Conservation (phyloP, 2,113 vertebrate genomes). For the Hyla sarda region DNA sequence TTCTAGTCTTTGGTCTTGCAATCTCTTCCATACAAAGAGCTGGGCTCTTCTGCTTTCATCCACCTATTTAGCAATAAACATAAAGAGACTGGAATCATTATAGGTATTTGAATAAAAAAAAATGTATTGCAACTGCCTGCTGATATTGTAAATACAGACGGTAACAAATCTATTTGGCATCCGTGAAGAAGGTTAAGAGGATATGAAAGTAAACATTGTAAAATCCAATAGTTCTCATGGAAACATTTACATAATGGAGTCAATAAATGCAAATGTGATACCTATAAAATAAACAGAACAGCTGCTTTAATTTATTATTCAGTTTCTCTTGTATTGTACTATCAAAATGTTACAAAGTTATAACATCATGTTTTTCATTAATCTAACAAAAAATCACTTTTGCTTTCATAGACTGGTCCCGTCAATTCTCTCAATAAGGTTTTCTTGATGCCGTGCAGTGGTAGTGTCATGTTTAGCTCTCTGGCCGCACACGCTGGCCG, state of each 20-base stretch:
- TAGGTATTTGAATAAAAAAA: neutral
- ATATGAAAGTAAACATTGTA: neutral
- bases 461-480: too few species aligned
- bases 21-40: conserved; percentile 69
- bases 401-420: too few species aligned
- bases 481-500: too few species aligned
- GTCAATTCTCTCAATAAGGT: too few species aligned
- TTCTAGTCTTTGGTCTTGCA: conserved; percentile 65
- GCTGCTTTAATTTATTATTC: neutral
- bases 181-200: neutral
- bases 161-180: neutral
- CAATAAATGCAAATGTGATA: neutral
- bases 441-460: too few species aligned
- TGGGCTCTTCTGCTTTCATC: conserved; percentile 75
- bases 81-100: neutral
- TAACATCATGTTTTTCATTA: neutral
- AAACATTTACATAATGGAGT: neutral
- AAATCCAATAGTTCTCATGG: neutral
- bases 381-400: neutral
- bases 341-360: neutral
- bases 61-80: conserved; percentile 67
- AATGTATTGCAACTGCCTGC: neutral
- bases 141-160: neutral
- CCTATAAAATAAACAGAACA: neutral
- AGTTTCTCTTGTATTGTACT: neutral